These are phyloP conservation scores for Phalacrocorax pelagicus DNA, from an alignment of 2,113 vertebrate genomes.

Conservation along the genomic window DNA sequence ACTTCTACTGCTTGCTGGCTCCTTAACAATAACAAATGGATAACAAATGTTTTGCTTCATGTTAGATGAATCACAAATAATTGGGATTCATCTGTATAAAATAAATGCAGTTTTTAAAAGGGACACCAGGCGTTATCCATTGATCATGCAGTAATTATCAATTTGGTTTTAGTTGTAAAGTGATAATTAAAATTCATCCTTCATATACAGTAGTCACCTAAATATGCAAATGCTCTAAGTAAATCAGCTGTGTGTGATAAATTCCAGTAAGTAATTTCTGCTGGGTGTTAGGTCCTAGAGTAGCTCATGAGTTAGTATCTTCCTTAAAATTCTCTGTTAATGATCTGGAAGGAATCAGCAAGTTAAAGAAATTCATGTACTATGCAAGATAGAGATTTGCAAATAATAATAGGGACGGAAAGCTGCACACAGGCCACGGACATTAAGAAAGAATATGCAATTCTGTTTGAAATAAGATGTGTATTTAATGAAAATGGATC, in stretches of 20 bases:
- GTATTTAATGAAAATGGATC: neutral
- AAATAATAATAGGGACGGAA: neutral
- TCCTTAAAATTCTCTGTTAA: neutral
- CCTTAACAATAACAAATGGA: conserved; percentile 10
- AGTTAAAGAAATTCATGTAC: neutral
- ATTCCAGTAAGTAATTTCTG: neutral
- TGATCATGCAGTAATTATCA: neutral
- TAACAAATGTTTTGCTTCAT: conserved; percentile 23
- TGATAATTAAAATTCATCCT: neutral
- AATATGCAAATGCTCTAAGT: neutral
- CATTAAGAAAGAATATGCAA: neutral
- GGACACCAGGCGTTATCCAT: neutral
- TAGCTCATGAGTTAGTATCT: neutral
- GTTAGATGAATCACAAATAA: conserved; percentile 3
- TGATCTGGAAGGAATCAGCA: neutral
- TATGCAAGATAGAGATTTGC: neutral
- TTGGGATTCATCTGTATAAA: neutral
- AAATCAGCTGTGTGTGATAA: neutral
- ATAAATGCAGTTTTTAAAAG: neutral
- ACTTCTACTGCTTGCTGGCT: conserved; percentile 6
- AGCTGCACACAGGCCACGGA: neutral
- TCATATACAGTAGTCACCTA: neutral
- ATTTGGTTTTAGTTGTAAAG: neutral
- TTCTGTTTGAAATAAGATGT: neutral
- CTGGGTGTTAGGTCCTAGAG: neutral